Base-by-base conservation (phyloP, 2,888 invertebrate species). In the Trypoxylon attenuatum region DNA sequence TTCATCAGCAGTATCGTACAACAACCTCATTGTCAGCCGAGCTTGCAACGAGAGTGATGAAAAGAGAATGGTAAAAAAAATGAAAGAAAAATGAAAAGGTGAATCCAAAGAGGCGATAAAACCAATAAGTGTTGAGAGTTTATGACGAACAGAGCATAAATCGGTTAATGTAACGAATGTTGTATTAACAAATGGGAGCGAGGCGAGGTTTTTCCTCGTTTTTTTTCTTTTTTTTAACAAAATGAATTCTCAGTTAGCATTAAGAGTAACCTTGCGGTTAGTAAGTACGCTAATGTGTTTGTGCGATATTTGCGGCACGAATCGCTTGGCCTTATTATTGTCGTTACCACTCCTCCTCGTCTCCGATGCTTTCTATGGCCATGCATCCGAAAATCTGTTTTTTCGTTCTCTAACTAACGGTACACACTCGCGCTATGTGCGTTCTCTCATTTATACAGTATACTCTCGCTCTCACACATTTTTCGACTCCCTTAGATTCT, bases 241-340 rank as follows among this genome's bases (percentile, higher is more conserved):
- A 10, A n/a, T 6, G 27, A 10, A 27, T 1, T 27, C 2, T 27
- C 27, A 27, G 4, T 2, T 27, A 27, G 13, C 10, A 33, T 10
- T 38, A 5, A 47, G 5, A 6, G 4, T 15, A 15, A 5, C 15
- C 21, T 22, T 19, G 19, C 10, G n/a, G 18, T n/a, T 8, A 10
- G 41, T 27, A 39, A 27, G 10, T 13, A 1, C 13, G 1, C 27
- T 10, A n/a, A 15, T 18, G 41, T 45, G 25, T 42, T 16, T 19
- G 46, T 46, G 38, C 51, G 33, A 33, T 46, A 42, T 60, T 71
- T 77, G 71, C 70, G 72, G 74, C 73, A 78, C 74, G 76, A 80
- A 77, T 77, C 73, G 73, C 76, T 76, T 75, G 69, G 77, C 79
- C 77, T 74, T 82, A 83, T 83, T 83, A 83, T 83, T 83, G 83